Conservation (phyloP, 2,888 invertebrate genomes). For the Drepana falcataria region DNA sequence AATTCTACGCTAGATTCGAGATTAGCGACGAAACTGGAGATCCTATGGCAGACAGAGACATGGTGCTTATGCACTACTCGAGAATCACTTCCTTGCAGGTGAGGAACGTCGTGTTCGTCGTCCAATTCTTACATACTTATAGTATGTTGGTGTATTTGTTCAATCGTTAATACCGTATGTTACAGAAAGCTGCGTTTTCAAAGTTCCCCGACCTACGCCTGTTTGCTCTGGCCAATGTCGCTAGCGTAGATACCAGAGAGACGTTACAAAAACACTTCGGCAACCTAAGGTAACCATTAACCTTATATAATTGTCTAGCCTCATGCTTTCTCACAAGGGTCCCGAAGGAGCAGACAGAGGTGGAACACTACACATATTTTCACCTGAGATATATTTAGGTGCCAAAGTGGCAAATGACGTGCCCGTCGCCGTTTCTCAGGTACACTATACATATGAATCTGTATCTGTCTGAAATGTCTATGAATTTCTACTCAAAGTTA, state of each 20-base stretch:
- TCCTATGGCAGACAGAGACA: slow-evolving; percentile 94
- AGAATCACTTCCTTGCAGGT: slow-evolving; percentile 94
- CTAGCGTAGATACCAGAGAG: slow-evolving; percentile 94
- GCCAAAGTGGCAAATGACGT: too few species aligned
- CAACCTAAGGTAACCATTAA: slow-evolving; percentile 76
- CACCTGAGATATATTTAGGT: too few species aligned
- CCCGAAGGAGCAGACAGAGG: background rate
- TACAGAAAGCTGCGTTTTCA: slow-evolving; percentile 93
- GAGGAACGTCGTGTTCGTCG: slow-evolving; percentile 13
- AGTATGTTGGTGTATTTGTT: too few species aligned
- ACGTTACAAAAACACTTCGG: slow-evolving; percentile 91
- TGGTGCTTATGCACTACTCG: slow-evolving; percentile 95
- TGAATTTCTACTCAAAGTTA: too few species aligned
- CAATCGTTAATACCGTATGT: slow-evolving; percentile 9
- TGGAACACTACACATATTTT: background rate
- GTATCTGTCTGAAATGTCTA: too few species aligned
- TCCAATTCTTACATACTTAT: too few species aligned
- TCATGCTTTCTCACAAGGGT: background rate
- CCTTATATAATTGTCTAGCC: background rate
- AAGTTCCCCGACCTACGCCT: slow-evolving; percentile 91
- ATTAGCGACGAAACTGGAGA: slow-evolving; percentile 98
- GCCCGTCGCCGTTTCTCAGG: background rate
- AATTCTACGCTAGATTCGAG: slow-evolving; percentile 98
- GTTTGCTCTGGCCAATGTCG: slow-evolving; percentile 96
- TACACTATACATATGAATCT: too few species aligned